Evolutionary conservation across 1,140 invertebrate species (phyloP).

Genomic region (Condylostylus longicornis): DNA sequence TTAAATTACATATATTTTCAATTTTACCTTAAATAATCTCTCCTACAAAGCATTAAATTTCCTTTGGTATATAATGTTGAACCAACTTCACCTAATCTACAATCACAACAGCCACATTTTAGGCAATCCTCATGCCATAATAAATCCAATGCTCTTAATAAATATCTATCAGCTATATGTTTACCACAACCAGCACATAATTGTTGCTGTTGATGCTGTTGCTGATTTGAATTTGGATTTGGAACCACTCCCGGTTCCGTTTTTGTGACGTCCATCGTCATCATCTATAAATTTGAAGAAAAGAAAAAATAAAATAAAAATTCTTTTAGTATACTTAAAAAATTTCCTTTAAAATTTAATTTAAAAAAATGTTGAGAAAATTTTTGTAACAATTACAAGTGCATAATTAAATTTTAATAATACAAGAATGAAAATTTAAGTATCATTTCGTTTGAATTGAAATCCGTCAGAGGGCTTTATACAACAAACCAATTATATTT

Average conservation of each 20-base stretch:
- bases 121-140: slow-evolving; percentile 98
- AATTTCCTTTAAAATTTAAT: too few species aligned
- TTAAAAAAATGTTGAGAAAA: too few species aligned
- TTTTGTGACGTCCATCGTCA: slow-evolving; percentile 59
- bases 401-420: too few species aligned
- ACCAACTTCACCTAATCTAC: slow-evolving; percentile 91
- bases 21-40: slow-evolving; percentile 85
- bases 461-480: too few species aligned
- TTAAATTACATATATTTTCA: background rate
- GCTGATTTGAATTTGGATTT: slow-evolving; percentile 18
- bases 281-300: slow-evolving; percentile 32
- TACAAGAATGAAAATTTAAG: too few species aligned
- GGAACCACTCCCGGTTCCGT: slow-evolving; percentile 37
- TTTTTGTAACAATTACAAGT: too few species aligned
- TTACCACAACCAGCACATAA: slow-evolving; percentile 76
- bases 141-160: slow-evolving; percentile 76
- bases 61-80: slow-evolving; percentile 92
- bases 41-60: slow-evolving; percentile 92
- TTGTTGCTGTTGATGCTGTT: slow-evolving; percentile 28
- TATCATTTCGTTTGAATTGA: too few species aligned
- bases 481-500: too few species aligned
- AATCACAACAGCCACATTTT: slow-evolving; percentile 95
- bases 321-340: too few species aligned
- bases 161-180: slow-evolving; percentile 68
- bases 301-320: too few species aligned